A percentile compares a stretch with the other conserved stretches of the same genome.
Evolutionary conservation across 1,140 invertebrate species (phyloP).

Genomic region (Cotesia chilonis): DNA sequence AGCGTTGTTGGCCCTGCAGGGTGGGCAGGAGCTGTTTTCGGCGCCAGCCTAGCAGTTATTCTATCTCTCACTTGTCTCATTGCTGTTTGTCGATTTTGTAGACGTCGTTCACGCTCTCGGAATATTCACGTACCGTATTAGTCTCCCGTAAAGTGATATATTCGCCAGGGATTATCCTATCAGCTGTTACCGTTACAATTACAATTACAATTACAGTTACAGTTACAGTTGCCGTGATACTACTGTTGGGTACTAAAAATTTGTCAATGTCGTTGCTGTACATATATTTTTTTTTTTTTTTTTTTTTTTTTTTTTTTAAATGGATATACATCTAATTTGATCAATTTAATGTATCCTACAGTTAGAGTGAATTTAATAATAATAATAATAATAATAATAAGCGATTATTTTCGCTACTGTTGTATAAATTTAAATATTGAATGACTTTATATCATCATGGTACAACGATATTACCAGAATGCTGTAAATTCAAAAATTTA

Average conservation of each 20-base stretch:
- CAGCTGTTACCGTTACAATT: not conserved
- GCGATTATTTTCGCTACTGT: not conserved
- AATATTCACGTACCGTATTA: conserved; percentile 65
- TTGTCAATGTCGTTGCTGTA: conserved; percentile 28
- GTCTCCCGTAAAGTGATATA: conserved; percentile 32
- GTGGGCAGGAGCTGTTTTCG: conserved; percentile 61
- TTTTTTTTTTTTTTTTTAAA: conserved; percentile 34
- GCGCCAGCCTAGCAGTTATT: conserved; percentile 59
- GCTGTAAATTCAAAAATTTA: not conserved
- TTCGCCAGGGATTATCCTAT: conserved; percentile 23
- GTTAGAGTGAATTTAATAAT: not conserved
- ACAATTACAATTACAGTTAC: no score
- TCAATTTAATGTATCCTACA: not conserved
- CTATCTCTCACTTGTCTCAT: conserved; percentile 61
- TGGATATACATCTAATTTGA: not conserved
- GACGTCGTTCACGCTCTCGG: conserved; percentile 56
- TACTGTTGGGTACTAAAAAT: conserved; percentile 2
- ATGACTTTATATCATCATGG: conserved; percentile 13
- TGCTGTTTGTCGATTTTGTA: conserved; percentile 64
- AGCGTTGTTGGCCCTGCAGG: conserved; percentile 54
- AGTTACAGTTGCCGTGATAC: conserved; percentile 24
- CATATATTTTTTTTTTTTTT: conserved; percentile 36
- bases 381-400: conserved; percentile 3
- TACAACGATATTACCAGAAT: conserved; percentile 6
- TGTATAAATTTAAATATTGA: conserved; percentile 14